Evolutionary conservation across 1,140 invertebrate genomes (phyloP).

Genomic region (Scaptomyza hsui): DNA sequence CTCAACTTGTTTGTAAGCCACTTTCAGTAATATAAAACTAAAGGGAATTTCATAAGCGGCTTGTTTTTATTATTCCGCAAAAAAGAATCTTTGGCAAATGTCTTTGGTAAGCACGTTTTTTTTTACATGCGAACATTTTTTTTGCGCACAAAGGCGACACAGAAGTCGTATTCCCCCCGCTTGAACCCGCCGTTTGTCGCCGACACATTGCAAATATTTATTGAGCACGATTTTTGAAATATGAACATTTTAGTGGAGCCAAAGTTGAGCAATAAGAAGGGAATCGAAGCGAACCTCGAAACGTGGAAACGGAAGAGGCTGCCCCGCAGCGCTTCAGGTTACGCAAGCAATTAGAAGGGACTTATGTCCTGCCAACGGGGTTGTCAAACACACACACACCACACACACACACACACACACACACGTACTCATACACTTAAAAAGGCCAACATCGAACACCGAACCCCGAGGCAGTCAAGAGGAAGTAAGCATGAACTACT

Average conservation of each 20-base stretch:
- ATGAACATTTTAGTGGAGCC: slow-evolving; percentile 63
- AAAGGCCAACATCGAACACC: slow-evolving; percentile 60
- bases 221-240: slow-evolving; percentile 80
- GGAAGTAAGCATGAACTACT: slow-evolving; percentile 75
- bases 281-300: background rate
- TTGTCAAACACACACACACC: slow-evolving; percentile 52
- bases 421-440: slow-evolving; percentile 21
- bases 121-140: slow-evolving; percentile 45
- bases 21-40: no score
- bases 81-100: slow-evolving; percentile 61
- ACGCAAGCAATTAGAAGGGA: slow-evolving; percentile 79
- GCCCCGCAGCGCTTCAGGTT: slow-evolving; percentile 62
- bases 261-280: background rate
- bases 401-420: slow-evolving; percentile 1
- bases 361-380: slow-evolving; percentile 51
- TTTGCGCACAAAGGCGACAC: slow-evolving; percentile 24
- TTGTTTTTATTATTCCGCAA: slow-evolving; percentile 28
- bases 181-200: background rate
- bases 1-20: no score
- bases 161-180: background rate
- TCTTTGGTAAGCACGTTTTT: slow-evolving; percentile 67
- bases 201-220: slow-evolving; percentile 72
- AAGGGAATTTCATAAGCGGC: background rate
- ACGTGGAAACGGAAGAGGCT: slow-evolving; percentile 29
- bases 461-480: slow-evolving; percentile 51